Evolutionary conservation across 2,888 invertebrate genomes (phyloP), one percentile per base, ranked within the genome.

Genomic region (Mesochorus sp.): DNA sequence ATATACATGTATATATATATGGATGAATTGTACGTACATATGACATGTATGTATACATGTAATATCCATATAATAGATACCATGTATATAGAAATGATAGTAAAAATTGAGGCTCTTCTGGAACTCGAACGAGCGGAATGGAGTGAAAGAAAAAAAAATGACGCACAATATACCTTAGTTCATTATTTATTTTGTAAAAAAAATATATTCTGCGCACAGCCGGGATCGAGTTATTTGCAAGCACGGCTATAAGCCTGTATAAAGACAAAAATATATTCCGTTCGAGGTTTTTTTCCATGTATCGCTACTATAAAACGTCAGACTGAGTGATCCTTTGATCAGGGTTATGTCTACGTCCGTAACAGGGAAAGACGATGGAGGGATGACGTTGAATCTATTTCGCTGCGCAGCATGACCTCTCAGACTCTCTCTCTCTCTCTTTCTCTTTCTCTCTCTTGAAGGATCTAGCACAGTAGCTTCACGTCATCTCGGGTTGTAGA

Each of bases 331-430:
- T 53, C 44, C 44, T 75, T 75, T 62, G 67, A 75, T 75, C 67
- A 74, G 53, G 51, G 42, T 31, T 42, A 8, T 39, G 66, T 49
- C 39, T 14, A 55, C 26, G 61, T 57, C 47, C 19, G n/a, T 24
- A 47, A 12, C 67, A 68, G 53, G 21, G 61, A 53, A 53, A n/a
- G n/a, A n/a, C n/a, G 59, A 66, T 34, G 51, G 53, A 51, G 53
- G 66, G 10, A 67, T 28, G 61, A 66, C 26, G 31, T 42, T 51
- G 74, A 75, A 67, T 49, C 67, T 34, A 75, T 75, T 75, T 75
- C 44, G 61, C 26, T 26, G 74, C 74, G 49, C 67, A 74, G 74
- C 67, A 39, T 39, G 74, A 44, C 49, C 53, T 67, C 53, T 3
- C 24, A 51, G 49, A 61, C 19, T 42, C 31, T 44, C 37, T n/a